phyloP scores from a whole-genome alignment of 2,797 vertebrate species.

The Myripristis jacobus region DNA sequence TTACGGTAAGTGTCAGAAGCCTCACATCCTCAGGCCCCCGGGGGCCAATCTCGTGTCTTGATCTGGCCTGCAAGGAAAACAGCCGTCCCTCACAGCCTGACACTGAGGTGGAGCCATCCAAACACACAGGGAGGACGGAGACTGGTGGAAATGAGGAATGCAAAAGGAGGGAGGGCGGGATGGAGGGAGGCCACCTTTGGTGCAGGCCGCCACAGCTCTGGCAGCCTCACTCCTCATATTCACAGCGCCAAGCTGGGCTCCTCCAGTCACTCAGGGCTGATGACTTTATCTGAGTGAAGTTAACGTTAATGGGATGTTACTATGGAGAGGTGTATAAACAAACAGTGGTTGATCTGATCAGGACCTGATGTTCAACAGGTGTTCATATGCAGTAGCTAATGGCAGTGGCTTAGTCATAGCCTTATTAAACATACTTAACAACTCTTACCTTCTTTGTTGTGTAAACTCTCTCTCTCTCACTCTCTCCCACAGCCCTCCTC shows the following conservation, averaged over 20 bases:
- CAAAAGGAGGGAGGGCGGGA: constrained; percentile 48
- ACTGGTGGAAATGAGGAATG: constrained; percentile 76
- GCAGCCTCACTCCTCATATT: constrained; percentile 59
- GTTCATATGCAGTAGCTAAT: constrained; percentile 63
- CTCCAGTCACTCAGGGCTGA: constrained; percentile 53
- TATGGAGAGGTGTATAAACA: constrained; percentile 54
- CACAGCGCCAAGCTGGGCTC: constrained; percentile 48
- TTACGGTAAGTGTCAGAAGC: constrained; percentile 82
- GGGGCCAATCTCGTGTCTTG: constrained; percentile 81
- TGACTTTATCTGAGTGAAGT: constrained; percentile 62
- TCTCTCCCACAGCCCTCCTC: constrained; percentile 51
- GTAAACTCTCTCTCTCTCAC: constrained; percentile 35
- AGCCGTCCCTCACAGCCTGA: constrained; percentile 80
- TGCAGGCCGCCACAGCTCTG: constrained; percentile 57
- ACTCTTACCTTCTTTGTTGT: constrained; percentile 11
- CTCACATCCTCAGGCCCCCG: constrained; percentile 77
- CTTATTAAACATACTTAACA: constrained; percentile 53
- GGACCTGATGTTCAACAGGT: constrained; percentile 67
- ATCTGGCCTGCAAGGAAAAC: constrained; percentile 81
- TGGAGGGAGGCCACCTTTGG: constrained; percentile 75
- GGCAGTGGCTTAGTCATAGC: constrained; percentile 47
- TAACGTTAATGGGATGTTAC: constrained; percentile 52
- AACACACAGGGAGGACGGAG: constrained; percentile 71
- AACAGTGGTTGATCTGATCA: constrained; percentile 64
- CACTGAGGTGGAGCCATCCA: constrained; percentile 80